phyloP scores from a whole-genome alignment of 1,140 invertebrate species.

The Campoletis sonorensis region DNA sequence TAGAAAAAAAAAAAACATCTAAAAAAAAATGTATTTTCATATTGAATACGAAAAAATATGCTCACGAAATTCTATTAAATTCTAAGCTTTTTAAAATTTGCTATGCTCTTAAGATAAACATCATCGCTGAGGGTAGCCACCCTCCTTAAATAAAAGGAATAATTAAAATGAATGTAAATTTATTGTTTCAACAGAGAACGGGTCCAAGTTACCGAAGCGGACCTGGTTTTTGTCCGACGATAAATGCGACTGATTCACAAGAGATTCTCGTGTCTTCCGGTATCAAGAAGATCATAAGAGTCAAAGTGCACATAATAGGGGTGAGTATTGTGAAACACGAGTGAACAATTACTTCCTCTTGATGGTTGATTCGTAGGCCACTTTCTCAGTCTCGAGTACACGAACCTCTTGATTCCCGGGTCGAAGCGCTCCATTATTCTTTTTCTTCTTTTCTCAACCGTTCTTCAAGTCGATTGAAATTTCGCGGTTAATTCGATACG shows the following conservation, averaged over 20 bases:
- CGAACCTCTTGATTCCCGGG: constrained; percentile 1
- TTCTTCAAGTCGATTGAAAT: neutral
- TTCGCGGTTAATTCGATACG: constrained; percentile 15
- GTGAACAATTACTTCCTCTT: neutral
- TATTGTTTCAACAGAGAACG: constrained; percentile 80
- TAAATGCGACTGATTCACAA: constrained; percentile 92
- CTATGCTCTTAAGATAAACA: too few species aligned
- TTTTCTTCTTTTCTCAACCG: neutral
- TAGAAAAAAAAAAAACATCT: too few species aligned
- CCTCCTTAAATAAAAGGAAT: too few species aligned
- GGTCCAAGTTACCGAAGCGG: constrained; percentile 95
- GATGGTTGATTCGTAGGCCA: neutral
- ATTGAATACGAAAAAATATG: constrained; percentile 27
- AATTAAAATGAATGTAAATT: too few species aligned
- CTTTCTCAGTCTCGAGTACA: constrained; percentile 3
- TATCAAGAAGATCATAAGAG: constrained; percentile 91
- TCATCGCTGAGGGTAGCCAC: too few species aligned
- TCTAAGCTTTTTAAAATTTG: too few species aligned
- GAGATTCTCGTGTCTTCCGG: constrained; percentile 95
- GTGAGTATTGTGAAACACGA: constrained; percentile 69
- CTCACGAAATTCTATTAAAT: too few species aligned
- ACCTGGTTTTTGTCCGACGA: constrained; percentile 94
- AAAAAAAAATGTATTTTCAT: too few species aligned
- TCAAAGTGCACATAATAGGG: constrained; percentile 96
- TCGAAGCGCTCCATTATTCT: neutral